A percentile compares a stretch with the other conserved stretches of the same genome.
phyloP scores from a whole-genome alignment of 2,888 invertebrate genomes.

The Syrista parreyssii region DNA sequence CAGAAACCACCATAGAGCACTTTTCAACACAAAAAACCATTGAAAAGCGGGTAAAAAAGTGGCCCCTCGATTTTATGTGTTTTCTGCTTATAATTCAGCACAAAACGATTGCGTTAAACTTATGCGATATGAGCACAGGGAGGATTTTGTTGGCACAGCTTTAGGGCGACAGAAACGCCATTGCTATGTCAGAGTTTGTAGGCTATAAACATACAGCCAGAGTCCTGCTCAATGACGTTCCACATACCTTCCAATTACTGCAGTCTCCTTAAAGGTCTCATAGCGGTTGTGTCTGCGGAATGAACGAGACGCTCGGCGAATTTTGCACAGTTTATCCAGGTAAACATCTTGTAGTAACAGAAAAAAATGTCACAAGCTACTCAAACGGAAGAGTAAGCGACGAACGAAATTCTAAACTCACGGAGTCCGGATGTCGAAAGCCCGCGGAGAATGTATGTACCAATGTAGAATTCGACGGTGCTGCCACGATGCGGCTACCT shows the following conservation, averaged over 20 bases:
- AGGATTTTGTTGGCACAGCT: slow-evolving; percentile 38
- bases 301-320: slow-evolving; percentile 50
- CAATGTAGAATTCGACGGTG: background rate
- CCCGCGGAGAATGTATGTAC: background rate
- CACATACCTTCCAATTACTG: slow-evolving; percentile 55
- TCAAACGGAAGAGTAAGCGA: slow-evolving; percentile 60
- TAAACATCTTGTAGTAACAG: slow-evolving; percentile 69
- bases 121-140: background rate
- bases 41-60: background rate
- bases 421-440: slow-evolving; percentile 40
- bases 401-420: slow-evolving; percentile 50
- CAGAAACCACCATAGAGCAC: slow-evolving; percentile 34
- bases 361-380: slow-evolving; percentile 66
- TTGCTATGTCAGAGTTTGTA: slow-evolving; percentile 63
- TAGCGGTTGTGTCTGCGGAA: slow-evolving; percentile 53
- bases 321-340: slow-evolving; percentile 66
- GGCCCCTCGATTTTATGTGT: background rate
- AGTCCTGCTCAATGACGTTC: slow-evolving; percentile 31
- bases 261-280: slow-evolving; percentile 51
- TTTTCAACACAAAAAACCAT: slow-evolving; percentile 28
- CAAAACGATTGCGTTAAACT: background rate
- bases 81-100: background rate
- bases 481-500: background rate
- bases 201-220: slow-evolving; percentile 60
- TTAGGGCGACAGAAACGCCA: slow-evolving; percentile 58